These are phyloP conservation scores for Acrocera orbiculus DNA, from an alignment of 2,888 invertebrate genomes.

Conservation along the genomic window DNA sequence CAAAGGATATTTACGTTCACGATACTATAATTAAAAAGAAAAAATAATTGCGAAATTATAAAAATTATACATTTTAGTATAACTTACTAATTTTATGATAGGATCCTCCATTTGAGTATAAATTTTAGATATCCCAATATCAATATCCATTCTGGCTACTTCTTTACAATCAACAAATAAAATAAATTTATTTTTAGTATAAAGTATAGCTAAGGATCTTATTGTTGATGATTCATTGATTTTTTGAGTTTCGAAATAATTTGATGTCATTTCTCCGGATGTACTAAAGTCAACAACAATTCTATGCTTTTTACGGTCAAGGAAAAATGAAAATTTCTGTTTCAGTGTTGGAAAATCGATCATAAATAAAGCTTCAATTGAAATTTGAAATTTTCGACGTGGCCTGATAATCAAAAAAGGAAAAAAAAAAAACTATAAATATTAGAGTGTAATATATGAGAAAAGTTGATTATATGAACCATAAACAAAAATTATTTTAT, in stretches of 20 bases:
- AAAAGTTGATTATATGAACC: no score
- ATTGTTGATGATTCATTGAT: constrained; percentile 32
- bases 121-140: constrained; percentile 26
- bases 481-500: neutral
- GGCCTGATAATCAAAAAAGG: constrained; percentile 20
- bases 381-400: constrained; percentile 29
- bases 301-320: constrained; percentile 30
- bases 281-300: constrained; percentile 29
- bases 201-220: constrained; percentile 27
- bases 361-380: constrained; percentile 32
- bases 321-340: constrained; percentile 31
- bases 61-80: neutral
- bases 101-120: constrained; percentile 33
- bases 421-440: no score
- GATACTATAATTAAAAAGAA: constrained; percentile 18
- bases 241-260: constrained; percentile 28
- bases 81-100: constrained; percentile 27
- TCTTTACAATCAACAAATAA: constrained; percentile 29
- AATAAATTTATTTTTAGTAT: constrained; percentile 26
- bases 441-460: no score
- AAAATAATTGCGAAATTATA: neutral
- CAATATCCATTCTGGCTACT: constrained; percentile 26
- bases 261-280: constrained; percentile 25
- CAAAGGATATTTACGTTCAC: constrained; percentile 31
- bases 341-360: constrained; percentile 30